Evolutionary conservation across 2,888 invertebrate genomes (phyloP).

Genomic region (Mallateleia sp.): DNA sequence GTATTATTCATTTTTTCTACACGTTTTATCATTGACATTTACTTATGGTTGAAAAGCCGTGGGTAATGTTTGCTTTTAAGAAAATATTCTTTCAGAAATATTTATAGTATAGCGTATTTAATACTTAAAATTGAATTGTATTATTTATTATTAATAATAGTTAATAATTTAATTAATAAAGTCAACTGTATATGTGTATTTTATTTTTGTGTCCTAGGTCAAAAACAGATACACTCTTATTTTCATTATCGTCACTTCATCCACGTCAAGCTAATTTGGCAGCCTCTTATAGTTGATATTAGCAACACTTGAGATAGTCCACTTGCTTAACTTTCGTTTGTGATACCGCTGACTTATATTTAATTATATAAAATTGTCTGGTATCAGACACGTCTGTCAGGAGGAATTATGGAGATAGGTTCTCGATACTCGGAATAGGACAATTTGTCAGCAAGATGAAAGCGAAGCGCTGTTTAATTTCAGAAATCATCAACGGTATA

Average conservation of each 20-base stretch:
- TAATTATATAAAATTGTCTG: conserved; percentile 57
- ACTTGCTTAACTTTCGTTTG: conserved; percentile 35
- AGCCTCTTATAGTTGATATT: conserved; percentile 23
- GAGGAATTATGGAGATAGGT: conserved; percentile 53
- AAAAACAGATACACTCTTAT: conserved; percentile 7
- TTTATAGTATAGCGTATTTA: no score
- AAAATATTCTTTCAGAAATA: background rate
- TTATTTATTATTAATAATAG: no score
- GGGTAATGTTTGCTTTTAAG: background rate
- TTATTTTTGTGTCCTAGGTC: conserved; percentile 20
- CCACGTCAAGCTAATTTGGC: conserved; percentile 14
- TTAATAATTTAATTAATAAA: no score
- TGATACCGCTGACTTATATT: conserved; percentile 37
- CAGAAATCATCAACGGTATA: conserved; percentile 15
- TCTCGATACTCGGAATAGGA: conserved; percentile 38
- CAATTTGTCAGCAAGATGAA: conserved; percentile 47
- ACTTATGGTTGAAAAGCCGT: background rate
- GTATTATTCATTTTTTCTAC: conserved; percentile 31
- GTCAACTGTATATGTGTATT: no score
- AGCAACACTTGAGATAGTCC: conserved; percentile 49
- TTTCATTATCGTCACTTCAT: background rate
- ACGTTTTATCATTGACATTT: background rate
- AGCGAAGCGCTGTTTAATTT: conserved; percentile 38
- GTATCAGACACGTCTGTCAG: conserved; percentile 48
- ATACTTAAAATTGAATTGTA: no score